Evolutionary conservation across 2,113 vertebrate species (phyloP).

Genomic region (Phyllostomus hastatus): DNA sequence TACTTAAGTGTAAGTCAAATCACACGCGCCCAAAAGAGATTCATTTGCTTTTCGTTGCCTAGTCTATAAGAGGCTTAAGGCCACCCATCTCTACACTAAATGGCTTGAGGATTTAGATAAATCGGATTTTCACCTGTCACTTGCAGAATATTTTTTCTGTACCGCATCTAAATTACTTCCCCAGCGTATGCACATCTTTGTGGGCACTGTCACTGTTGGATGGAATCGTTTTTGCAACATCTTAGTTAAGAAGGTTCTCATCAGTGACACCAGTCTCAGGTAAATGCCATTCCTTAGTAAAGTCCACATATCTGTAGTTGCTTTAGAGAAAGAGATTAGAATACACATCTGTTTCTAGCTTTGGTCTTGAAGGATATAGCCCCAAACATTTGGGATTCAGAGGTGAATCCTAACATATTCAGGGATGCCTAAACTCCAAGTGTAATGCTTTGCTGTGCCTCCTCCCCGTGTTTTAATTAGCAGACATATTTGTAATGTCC

Average conservation of each 20-base stretch:
- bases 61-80: constrained; percentile 16
- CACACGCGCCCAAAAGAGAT: background rate
- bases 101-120: constrained; percentile 50
- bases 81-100: background rate
- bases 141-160: background rate
- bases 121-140: background rate
- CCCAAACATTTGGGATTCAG: background rate
- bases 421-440: background rate
- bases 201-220: background rate
- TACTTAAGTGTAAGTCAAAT: constrained; percentile 43
- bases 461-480: background rate
- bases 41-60: constrained; percentile 13
- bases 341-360: background rate
- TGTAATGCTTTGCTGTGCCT: background rate
- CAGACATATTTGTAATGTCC: background rate
- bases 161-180: background rate
- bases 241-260: background rate
- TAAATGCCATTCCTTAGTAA: background rate
- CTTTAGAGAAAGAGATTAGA: background rate
- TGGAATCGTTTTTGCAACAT: background rate
- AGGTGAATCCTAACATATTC: background rate
- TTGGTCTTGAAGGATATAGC: background rate
- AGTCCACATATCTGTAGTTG: background rate
- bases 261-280: background rate
- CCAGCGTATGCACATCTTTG: background rate